A percentile compares a stretch with the other conserved stretches of the same genome.
These are phyloP conservation scores for Crepidodera aurea DNA, from an alignment of 2,888 invertebrate genomes.

Conservation along the genomic window DNA sequence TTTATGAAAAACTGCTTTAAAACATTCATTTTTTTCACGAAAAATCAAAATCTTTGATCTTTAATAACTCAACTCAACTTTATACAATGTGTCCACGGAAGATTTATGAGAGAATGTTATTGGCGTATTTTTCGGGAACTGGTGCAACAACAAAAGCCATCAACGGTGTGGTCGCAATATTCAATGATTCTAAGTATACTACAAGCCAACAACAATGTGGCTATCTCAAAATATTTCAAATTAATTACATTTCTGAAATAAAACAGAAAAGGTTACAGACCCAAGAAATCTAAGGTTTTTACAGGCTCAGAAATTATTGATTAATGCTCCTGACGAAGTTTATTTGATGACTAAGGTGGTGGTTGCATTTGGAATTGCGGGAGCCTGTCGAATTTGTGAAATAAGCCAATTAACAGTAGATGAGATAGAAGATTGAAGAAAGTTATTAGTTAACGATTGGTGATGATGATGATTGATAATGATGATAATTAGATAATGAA, in stretches of 20 bases:
- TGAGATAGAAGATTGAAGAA: slow-evolving; percentile 34
- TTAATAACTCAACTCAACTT: too few relatives aligned
- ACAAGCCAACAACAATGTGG: slow-evolving; percentile 30
- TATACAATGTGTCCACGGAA: too few relatives aligned
- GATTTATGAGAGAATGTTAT: background rate
- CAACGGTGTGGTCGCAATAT: too few relatives aligned
- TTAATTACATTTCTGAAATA: slow-evolving; percentile 24
- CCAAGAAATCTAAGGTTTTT: slow-evolving; percentile 31
- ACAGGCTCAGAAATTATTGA: slow-evolving; percentile 31
- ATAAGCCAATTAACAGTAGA: slow-evolving; percentile 37
- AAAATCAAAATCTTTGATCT: too few relatives aligned
- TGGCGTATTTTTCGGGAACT: slow-evolving; percentile 40
- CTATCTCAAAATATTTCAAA: slow-evolving; percentile 20
- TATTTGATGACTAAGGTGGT: slow-evolving; percentile 32
- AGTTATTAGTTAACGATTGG: slow-evolving; percentile 14
- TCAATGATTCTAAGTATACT: slow-evolving; percentile 19
- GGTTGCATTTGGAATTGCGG: slow-evolving; percentile 34
- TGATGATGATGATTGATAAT: too few relatives aligned
- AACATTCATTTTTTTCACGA: too few relatives aligned
- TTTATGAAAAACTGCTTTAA: too few relatives aligned
- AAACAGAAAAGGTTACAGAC: slow-evolving; percentile 26
- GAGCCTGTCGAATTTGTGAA: slow-evolving; percentile 41
- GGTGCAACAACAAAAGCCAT: slow-evolving; percentile 43
- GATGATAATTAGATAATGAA: too few relatives aligned
- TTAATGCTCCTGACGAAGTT: slow-evolving; percentile 26